Evolutionary conservation across 2,888 invertebrate genomes (phyloP), one percentile per base, ranked within the genome.

Genomic region (Beris morrisii): DNA sequence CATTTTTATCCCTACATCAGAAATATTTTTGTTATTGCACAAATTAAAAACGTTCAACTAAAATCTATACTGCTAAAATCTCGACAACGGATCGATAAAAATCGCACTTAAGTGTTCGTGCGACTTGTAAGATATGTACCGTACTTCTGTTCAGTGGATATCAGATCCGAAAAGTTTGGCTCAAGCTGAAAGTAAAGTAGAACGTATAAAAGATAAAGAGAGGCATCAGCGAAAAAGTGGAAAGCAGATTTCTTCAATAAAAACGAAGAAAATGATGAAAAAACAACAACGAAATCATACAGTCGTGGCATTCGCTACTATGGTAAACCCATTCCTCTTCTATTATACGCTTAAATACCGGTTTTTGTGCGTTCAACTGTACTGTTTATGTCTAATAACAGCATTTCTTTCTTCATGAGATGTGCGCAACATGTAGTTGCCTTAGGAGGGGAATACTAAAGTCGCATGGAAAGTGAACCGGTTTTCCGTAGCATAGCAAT

Each of bases 161-260:
- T 38, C 38, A 38, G 9, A 38, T 38, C 38, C 38, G 50, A 61
- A 61, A 61, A 61, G 61, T 52, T 59, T 52, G 43, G 13, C 50
- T 38, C 38, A 61, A 61, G 50, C 61, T 43, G 61, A 61, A 61
- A 61, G 61, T 61, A 61, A 61, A 61, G 61, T 61, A 61, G 61
- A 61, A 61, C 61, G 50, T 50, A 61, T 52, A 61, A 61, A 59
- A 59, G 59, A 59, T 59, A 59, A 61, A 61, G 38, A 50, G 61
- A 61, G 61, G 50, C 61, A 61, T 61, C 61, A 56, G 38, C 50
- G 61, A 61, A 61, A 56, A 61, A 61, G 61, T 61, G 61, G 61
- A 61, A 61, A 61, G 61, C 61, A 61, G 43, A 61, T 61, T 61
- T 61, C 61, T 61, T 52, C 32, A 38, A 50, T 12, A 50, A 46